Evolutionary conservation across 2,888 invertebrate genomes (phyloP), one percentile per base, ranked within the genome.

Genomic region (Ichneumoninae sp.): DNA sequence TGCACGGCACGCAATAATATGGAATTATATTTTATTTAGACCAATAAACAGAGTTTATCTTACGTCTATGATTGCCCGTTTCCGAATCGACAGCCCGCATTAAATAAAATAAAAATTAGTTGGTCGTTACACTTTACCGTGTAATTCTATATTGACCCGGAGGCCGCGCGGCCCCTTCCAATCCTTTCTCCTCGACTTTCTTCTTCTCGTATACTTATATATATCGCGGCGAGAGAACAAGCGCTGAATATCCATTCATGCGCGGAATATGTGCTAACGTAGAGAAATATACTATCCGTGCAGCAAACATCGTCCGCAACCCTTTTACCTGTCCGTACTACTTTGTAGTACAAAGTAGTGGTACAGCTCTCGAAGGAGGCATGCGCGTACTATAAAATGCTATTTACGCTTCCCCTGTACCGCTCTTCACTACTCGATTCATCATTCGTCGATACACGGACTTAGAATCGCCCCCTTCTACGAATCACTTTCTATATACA

Each of bases 161-260:
- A 47, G 74, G 60, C 74, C 74, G 63, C 60, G 26, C 60, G 26
- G 26, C 60, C 47, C 57, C 57, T 73, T 74, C 30, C 66, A 63
- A 76, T 77, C 36, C 71, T 75, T 77, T 82, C 63, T 52, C 60
- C 63, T 78, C 71, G 47, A 57, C 63, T 77, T 76, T 74, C 47
- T 69, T 60, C 75, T 69, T 26, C 74, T 60, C 74, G 63, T 73
- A 83, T 79, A 79, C 68, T 70, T 47, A 16, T 52, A 57, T 57
- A 57, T 57, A 22, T 79, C 73, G 69, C n/a, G 22, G 74, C 78
- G 13, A 69, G 73, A 81, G 83, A 65, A 80, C 82, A 71, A 82
- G 83, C 60, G 70, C 82, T 78, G 77, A 83, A 81, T 82, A 76
- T 60, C 71, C 87, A 86, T 87, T 87, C 85, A 86, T 79, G 57